These are phyloP conservation scores for Octodon degus DNA, from an alignment of 2,113 vertebrate genomes.

Conservation along the genomic window DNA sequence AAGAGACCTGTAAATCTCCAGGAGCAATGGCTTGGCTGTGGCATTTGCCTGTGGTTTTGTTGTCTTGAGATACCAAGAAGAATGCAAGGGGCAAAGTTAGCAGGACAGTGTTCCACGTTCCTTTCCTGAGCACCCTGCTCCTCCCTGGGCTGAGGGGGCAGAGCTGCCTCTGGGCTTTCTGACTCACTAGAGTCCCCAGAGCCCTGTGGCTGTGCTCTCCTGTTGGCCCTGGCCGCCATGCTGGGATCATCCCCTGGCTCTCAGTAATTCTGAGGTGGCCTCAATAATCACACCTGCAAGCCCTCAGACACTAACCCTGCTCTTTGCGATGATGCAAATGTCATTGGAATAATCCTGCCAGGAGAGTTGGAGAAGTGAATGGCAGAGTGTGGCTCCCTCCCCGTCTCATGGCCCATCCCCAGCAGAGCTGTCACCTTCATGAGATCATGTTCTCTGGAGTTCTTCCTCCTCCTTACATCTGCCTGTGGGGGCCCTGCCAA, in stretches of 20 bases:
- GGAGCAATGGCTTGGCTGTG: neutral
- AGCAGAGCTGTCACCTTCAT: neutral
- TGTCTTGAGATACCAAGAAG: neutral
- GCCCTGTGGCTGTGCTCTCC: neutral
- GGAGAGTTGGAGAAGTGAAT: neutral
- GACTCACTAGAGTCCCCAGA: accelerated
- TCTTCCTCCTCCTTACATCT: neutral
- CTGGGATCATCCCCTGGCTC: neutral
- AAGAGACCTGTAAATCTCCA: neutral
- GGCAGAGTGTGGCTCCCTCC: neutral
- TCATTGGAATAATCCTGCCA: neutral
- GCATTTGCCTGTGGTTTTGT: neutral
- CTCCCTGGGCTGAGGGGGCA: accelerated
- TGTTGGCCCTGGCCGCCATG: accelerated
- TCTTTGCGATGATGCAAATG: neutral
- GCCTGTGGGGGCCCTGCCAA: neutral
- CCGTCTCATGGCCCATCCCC: accelerated
- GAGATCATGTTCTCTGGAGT: neutral
- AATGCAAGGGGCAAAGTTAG: accelerated
- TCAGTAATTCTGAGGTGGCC: neutral
- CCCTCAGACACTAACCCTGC: neutral
- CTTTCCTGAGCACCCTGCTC: accelerated
- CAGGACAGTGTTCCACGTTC: accelerated
- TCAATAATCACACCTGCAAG: neutral
- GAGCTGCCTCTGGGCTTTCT: neutral